A percentile compares a stretch with the other conserved stretches of the same genome.
phyloP scores from a whole-genome alignment of 2,888 invertebrate genomes.

The Cheilosia pagana region DNA sequence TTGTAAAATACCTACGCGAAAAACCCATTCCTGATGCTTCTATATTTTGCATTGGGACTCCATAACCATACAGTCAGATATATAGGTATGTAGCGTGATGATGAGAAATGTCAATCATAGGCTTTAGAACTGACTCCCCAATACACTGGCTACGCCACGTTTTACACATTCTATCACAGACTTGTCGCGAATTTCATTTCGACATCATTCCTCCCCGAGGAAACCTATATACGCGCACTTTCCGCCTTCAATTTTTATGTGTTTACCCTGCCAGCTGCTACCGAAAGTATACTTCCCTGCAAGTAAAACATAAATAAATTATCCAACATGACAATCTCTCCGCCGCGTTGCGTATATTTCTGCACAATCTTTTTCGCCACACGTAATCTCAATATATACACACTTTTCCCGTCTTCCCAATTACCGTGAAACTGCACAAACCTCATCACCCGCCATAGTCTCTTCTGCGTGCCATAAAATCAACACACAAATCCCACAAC shows the following conservation, averaged over 20 bases:
- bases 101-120: too few relatives aligned
- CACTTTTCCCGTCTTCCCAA: not conserved
- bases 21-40: too few relatives aligned
- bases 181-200: not conserved
- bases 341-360: conserved; percentile 10
- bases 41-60: too few relatives aligned
- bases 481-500: conserved; percentile 57
- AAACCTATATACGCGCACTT: not conserved
- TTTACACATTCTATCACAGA: not conserved
- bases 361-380: not conserved
- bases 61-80: too few relatives aligned
- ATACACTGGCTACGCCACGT: not conserved
- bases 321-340: conserved; percentile 37
- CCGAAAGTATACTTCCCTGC: not conserved
- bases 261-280: conserved; percentile 35
- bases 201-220: not conserved
- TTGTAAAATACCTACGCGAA: too few relatives aligned
- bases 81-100: too few relatives aligned
- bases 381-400: not conserved
- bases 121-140: too few relatives aligned
- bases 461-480: conserved; percentile 42
- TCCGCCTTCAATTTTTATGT: not conserved
- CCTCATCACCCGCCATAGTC: conserved; percentile 31
- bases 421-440: conserved; percentile 38
- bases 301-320: conserved; percentile 52